phyloP scores from a whole-genome alignment of 35 echinoderm and acorn worm genomes.

The Chiridota heheva region DNA sequence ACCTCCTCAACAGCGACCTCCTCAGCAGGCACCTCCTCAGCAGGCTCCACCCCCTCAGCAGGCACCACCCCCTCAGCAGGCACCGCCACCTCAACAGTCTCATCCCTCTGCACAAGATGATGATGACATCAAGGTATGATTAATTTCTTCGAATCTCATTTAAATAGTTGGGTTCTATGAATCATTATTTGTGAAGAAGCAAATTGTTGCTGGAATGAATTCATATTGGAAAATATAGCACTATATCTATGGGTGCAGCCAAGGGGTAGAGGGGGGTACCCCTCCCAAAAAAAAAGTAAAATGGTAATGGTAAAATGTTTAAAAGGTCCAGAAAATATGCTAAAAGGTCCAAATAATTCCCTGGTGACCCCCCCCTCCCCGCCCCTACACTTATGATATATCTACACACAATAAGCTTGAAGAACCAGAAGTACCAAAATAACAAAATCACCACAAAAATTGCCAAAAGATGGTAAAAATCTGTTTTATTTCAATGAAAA shows the following conservation, averaged over 20 bases:
- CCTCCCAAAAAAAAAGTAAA: background rate
- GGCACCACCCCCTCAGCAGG: background rate
- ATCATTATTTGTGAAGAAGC: background rate
- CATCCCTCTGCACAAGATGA: background rate
- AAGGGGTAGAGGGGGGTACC: background rate
- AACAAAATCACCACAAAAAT: too few relatives aligned
- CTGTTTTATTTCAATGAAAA: too few relatives aligned
- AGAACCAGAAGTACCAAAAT: too few relatives aligned
- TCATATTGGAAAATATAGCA: background rate
- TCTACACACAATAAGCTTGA: too few relatives aligned
- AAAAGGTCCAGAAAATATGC: too few relatives aligned
- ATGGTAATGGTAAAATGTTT: too few relatives aligned
- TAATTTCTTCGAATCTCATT: background rate
- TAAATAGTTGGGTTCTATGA: background rate
- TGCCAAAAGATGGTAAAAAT: too few relatives aligned
- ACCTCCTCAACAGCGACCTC: background rate
- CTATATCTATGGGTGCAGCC: background rate
- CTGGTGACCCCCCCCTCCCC: too few relatives aligned
- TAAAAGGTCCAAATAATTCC: too few relatives aligned
- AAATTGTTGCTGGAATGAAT: background rate
- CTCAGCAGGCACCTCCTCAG: background rate
- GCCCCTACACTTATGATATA: too few relatives aligned
- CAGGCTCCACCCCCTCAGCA: background rate
- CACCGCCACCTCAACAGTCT: constrained; percentile 5
- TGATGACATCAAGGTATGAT: background rate